Evolutionary conservation across 2,113 vertebrate genomes (phyloP).

Genomic region (Melospiza georgiana): DNA sequence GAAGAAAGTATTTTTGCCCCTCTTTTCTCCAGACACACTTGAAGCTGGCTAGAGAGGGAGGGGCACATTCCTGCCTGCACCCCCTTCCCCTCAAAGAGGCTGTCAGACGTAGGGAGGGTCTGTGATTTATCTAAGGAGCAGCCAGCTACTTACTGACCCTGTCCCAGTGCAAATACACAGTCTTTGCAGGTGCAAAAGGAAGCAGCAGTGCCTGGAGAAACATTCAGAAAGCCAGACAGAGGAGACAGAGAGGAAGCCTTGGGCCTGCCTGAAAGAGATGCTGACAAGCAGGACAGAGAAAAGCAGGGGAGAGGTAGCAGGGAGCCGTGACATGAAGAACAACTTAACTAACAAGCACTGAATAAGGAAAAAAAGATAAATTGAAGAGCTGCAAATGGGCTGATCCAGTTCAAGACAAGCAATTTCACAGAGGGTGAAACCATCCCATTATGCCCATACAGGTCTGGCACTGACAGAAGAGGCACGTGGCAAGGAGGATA

Average conservation of each 20-base stretch:
- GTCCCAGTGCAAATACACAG: background rate
- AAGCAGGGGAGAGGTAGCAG: background rate
- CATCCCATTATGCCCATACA: background rate
- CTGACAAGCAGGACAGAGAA: background rate
- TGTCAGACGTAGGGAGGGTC: background rate
- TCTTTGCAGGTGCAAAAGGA: conserved; percentile 14
- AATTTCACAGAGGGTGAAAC: background rate
- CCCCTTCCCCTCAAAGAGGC: background rate
- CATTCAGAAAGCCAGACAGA: background rate
- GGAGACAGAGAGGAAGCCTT: background rate
- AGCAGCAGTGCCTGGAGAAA: background rate
- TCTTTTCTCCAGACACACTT: background rate
- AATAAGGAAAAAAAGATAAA: background rate
- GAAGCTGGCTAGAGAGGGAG: background rate
- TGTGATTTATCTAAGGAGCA: conserved; percentile 15
- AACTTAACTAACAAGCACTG: background rate
- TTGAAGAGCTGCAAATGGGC: background rate
- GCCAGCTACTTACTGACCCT: background rate
- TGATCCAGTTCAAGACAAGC: background rate
- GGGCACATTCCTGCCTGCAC: background rate
- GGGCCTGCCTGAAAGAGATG: background rate
- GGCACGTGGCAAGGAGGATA: background rate
- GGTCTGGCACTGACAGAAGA: background rate
- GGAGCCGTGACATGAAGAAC: background rate
- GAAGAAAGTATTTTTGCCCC: background rate